These are phyloP conservation scores for Petaurus breviceps DNA, from an alignment of 2,113 vertebrate species.

Conservation along the genomic window DNA sequence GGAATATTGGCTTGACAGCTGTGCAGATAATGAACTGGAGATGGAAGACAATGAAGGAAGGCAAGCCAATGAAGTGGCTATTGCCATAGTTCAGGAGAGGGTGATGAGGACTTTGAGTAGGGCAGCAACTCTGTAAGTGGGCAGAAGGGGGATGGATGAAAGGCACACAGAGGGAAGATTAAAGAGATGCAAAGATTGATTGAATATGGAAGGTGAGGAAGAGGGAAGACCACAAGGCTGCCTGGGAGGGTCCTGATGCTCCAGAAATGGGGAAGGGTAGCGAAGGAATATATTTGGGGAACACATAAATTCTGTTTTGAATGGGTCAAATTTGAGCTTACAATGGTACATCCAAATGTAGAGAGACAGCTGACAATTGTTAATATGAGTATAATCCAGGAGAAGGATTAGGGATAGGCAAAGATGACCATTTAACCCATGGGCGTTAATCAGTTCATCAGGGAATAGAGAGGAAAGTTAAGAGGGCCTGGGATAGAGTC, in stretches of 20 bases:
- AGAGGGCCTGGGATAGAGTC: neutral
- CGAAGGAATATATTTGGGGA: neutral
- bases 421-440: neutral
- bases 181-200: neutral
- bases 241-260: neutral
- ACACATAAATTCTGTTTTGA: neutral
- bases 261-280: neutral
- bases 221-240: neutral
- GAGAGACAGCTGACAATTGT: neutral
- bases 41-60: neutral
- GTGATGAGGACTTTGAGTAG: neutral
- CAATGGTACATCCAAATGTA: neutral
- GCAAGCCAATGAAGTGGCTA: neutral
- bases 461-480: neutral
- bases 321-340: neutral
- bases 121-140: neutral
- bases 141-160: neutral
- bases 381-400: neutral
- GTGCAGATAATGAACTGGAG: neutral
- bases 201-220: neutral
- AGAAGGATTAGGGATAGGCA: neutral
- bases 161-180: neutral
- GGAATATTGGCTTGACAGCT: neutral
- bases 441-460: neutral
- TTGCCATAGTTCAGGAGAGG: neutral